Evolutionary conservation across 1,140 invertebrate species (phyloP).

Genomic region (Aradophagus sp.): DNA sequence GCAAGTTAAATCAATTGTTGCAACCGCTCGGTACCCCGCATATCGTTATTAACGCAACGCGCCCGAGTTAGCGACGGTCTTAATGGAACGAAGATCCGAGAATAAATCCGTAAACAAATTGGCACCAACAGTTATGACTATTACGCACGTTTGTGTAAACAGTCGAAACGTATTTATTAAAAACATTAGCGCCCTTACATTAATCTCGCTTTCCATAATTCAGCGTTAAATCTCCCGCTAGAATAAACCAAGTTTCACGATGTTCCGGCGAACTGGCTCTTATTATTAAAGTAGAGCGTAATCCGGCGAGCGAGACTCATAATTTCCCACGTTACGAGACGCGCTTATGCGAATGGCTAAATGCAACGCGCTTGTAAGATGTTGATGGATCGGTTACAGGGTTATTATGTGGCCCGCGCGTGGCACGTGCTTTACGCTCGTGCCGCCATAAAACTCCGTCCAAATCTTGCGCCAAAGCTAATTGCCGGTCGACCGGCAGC

Average conservation of each 20-base stretch:
- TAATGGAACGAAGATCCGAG: conserved; percentile 12
- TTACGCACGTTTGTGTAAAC: conserved; percentile 36
- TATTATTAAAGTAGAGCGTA: conserved; percentile 49
- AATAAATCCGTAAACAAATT: conserved; percentile 44
- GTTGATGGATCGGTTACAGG: conserved; percentile 62
- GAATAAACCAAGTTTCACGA: conserved; percentile 48
- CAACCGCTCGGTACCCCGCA: too few relatives aligned
- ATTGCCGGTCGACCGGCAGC: conserved; percentile 50
- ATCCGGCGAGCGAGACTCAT: conserved; percentile 43
- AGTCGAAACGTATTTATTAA: conserved; percentile 46
- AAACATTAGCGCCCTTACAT: conserved; percentile 43
- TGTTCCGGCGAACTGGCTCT: conserved; percentile 36
- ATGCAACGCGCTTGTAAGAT: conserved; percentile 52
- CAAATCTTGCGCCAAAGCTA: conserved; percentile 53
- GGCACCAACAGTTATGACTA: conserved; percentile 27
- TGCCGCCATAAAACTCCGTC: conserved; percentile 31
- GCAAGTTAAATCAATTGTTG: too few relatives aligned
- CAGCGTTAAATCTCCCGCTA: conserved; percentile 45
- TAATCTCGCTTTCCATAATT: conserved; percentile 46
- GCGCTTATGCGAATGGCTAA: conserved; percentile 50
- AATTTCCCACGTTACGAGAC: conserved; percentile 58
- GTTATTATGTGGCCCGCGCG: conserved; percentile 48
- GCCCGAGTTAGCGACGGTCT: conserved; percentile 7
- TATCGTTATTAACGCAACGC: conserved; percentile 21
- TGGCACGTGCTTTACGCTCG: conserved; percentile 48